Evolutionary conservation across 2,113 vertebrate species (phyloP), one percentile per base, ranked within the genome.

Genomic region (Rhagologus leucostigma): DNA sequence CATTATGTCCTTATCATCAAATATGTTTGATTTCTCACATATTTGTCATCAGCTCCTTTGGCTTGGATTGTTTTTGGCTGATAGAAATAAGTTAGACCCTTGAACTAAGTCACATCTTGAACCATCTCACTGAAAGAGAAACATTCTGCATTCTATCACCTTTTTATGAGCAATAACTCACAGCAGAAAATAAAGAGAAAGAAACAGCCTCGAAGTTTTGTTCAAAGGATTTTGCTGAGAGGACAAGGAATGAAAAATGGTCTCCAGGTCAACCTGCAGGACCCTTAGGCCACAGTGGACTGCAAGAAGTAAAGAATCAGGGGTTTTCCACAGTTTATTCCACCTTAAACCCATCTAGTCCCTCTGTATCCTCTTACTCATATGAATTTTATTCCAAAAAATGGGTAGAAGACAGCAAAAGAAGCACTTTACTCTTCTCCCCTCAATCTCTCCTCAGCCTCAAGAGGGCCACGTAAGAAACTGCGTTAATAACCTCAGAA

Each of bases 11-110:
- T 89, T 82, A 79, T 79, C 94, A 95, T 96, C 81, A 97, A 97
- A 97, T 95, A 91, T 91, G 91, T 95, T 96, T 96, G 81, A 95
- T 96, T 97, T 97, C 71, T 94, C 95, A 95, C 63, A 16, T 93
- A 95, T 96, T 96, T 96, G 67, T 95, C 94, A 91, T 93, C 84
- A 83, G 24, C 53, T 91, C 49, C 84, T 91, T 96, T 97, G 91
- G 89, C 87, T 96, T 90, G 47, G 55, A 55, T 91, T 96, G 67
- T 2, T 97, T 96, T 96, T 93, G 87, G 75, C 89, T 96, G 84
- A 83, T 70, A 62, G 60, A 90, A 77, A 57, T 70, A 95, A 84
- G 44, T 44, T 78, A 89, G 91, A 84, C 87, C 83, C 41, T 92
- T 94, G 80, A 93, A 93, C 78, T 94, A 75, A 87, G 60, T 73